These are phyloP conservation scores for Perdita meconis DNA, from an alignment of 2,888 invertebrate genomes.

Conservation along the genomic window DNA sequence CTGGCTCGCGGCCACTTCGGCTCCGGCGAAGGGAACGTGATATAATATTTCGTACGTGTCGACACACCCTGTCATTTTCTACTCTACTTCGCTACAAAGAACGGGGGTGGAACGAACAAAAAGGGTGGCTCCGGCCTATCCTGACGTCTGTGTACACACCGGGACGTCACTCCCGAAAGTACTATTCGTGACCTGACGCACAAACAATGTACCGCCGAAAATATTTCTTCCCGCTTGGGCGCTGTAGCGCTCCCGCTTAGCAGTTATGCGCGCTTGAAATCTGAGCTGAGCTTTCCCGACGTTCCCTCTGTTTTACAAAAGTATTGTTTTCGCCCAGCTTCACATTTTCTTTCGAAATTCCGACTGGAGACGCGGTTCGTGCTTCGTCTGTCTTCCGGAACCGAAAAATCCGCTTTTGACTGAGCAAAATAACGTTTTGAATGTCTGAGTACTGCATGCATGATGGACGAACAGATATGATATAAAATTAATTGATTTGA, in stretches of 20 bases:
- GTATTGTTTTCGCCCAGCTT: constrained; percentile 41
- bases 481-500: no score
- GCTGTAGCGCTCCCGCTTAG: constrained; percentile 7
- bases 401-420: neutral
- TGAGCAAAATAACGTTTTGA: neutral
- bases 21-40: constrained; percentile 44
- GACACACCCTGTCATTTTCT: constrained; percentile 60
- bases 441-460: no score
- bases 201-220: constrained; percentile 63
- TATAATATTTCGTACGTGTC: constrained; percentile 62
- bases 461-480: no score
- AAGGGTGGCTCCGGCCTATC: constrained; percentile 47
- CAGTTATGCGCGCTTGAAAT: constrained; percentile 38
- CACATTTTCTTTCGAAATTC: constrained; percentile 11
- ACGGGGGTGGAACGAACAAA: constrained; percentile 18
- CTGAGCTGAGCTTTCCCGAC: constrained; percentile 10
- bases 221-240: constrained; percentile 49
- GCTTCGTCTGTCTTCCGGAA: neutral
- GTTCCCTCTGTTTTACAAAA: constrained; percentile 16
- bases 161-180: constrained; percentile 43
- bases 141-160: constrained; percentile 47
- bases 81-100: constrained; percentile 40
- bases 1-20: constrained; percentile 62
- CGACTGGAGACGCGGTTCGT: neutral
- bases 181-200: constrained; percentile 50